Conservation (phyloP, 64 coral and sea anemone species). For the Montipora foliosa region DNA sequence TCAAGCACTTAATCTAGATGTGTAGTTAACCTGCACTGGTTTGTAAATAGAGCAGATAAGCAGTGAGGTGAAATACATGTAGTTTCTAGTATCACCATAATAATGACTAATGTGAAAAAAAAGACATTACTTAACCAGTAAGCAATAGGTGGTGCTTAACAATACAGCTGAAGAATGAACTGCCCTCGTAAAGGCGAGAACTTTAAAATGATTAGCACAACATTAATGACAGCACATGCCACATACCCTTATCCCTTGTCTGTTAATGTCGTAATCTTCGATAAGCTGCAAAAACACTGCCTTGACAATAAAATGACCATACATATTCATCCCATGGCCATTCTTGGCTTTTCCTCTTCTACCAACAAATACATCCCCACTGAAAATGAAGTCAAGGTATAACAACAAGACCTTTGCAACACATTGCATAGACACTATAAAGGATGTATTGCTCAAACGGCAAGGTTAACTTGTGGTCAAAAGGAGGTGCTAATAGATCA, state of each 20-base stretch:
- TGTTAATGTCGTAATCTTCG: conserved; percentile 87
- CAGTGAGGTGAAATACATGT: no score
- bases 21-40: no score
- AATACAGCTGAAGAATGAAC: no score
- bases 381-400: conserved; percentile 30
- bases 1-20: no score
- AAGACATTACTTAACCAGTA: neutral
- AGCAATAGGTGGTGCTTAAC: no score
- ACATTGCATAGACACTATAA: no score
- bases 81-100: no score
- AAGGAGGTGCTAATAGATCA: no score
- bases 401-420: neutral
- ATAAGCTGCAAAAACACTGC: conserved; percentile 85
- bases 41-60: no score
- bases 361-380: conserved; percentile 98
- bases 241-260: conserved; percentile 66
- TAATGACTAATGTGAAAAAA: neutral
- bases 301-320: conserved; percentile 92
- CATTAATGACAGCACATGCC: neutral
- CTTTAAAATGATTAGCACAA: neutral
- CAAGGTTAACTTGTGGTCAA: no score
- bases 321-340: conserved; percentile 79
- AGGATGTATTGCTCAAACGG: no score
- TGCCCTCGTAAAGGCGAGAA: no score
- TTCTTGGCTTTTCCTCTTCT: conserved; percentile 72